Percentiles rank a stretch among this genome's conserved stretches.
phyloP scores from a whole-genome alignment of 2,113 vertebrate genomes.

The Herpetotheres cachinnans region DNA sequence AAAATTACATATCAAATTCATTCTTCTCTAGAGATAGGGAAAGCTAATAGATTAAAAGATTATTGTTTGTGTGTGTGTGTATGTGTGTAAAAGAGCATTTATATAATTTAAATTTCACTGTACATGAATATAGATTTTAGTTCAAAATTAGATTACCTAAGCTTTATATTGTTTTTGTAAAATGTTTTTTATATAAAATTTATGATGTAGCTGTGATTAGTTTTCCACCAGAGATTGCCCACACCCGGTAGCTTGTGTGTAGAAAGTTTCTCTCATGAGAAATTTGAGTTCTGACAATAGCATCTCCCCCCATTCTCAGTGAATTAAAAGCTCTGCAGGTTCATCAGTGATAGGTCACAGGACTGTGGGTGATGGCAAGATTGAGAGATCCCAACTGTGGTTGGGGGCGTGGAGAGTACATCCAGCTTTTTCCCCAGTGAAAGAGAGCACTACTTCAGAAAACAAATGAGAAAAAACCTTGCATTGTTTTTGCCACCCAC shows the following conservation, averaged over 20 bases:
- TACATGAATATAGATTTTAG: neutral
- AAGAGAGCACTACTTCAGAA: neutral
- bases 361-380: neutral
- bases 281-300: neutral
- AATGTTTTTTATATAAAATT: neutral
- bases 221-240: neutral
- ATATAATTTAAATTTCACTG: neutral
- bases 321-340: neutral
- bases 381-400: neutral
- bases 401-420: accelerated
- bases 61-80: neutral
- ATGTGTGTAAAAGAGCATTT: neutral
- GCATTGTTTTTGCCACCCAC: neutral
- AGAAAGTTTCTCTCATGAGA: neutral
- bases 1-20: neutral
- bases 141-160: neutral
- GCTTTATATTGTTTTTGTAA: neutral
- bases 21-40: neutral
- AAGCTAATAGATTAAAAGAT: neutral
- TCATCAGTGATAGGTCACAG: neutral
- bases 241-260: neutral
- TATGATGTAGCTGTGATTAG: neutral
- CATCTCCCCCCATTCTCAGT: neutral
- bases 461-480: neutral
- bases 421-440: neutral